Base-by-base conservation (phyloP, 2,797 vertebrate genomes). In the Ciconia nigra region DNA sequence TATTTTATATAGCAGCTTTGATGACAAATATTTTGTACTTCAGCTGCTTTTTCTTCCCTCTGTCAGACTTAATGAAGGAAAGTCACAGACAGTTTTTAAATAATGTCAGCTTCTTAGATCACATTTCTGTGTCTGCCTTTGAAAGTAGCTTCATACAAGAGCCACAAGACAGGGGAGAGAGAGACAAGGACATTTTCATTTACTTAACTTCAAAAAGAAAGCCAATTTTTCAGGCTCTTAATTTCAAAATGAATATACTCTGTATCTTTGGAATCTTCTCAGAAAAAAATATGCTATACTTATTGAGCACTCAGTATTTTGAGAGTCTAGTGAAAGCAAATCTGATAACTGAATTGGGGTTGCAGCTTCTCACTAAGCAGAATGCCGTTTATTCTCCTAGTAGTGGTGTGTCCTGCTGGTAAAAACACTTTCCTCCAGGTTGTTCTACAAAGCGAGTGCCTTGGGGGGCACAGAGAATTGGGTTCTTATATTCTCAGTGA, bases 1-100 rank as follows among this genome's bases (percentile, higher is more conserved):
- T 84, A 90, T 87, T 93, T 93, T 85, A 94, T 87, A 78, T 22
- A 80, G 74, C 57, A 90, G 47, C 78, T 97, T 90, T 90, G 88
- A 93, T 87, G 90, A 95, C 86, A 96, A 93, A 92, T 95, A 84
- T 93, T 94, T 94, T 92, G 88, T 89, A 85, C 74, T 73, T 96
- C 83, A 94, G 70, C 33, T 84, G 62, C 66, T 93, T 94, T 95
- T 93, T 97, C 70, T 94, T 87, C 74, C 47, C 41, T 61, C 63
- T 97, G 83, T 80, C 88, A 92, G 88, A 49, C 22, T 71, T 84
- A 73, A 80, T 71, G 83, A 85, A 84, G 62, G 67, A 63, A 87
- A 94, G 44, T 63, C 73, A 90, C 4, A 14, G 83, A 62, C 49
- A 94, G 59, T 76, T 96, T 94, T 94, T 37, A 95, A 87, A 92